Base-by-base conservation (phyloP, 2,113 vertebrate species). In the Phainopepla nitens region DNA sequence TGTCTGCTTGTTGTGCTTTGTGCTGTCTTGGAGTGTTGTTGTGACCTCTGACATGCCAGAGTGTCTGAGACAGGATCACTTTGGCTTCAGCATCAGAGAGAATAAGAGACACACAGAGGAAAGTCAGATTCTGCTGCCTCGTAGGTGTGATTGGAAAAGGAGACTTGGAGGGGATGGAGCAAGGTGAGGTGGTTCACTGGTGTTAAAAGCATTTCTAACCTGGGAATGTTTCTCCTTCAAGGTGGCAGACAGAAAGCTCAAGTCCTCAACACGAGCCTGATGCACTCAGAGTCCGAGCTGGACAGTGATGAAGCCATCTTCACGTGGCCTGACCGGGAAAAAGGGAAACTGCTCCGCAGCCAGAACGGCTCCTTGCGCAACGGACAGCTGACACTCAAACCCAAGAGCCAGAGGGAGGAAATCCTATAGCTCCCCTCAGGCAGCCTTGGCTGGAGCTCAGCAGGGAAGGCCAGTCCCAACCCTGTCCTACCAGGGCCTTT, bases 231-330 rank as follows among this genome's bases (percentile, higher is more conserved):
- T 95, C 61, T 92, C 53, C 39, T 69, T 68, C 60, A 7, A 99
- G 99, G 98, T 2, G 41, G 96, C 80, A 99, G 98, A 20, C 94
- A 98, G 92, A 99, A 99, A 97, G 96, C 98, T 7, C 98, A 98
- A 2, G 85, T 96, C n/a, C 99, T 98, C 79, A 99, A 98, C 89
- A 99, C 99, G 7, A 99, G 99, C 87, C 98, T 99, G 96, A 99
- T 99, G 99, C 99, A 98, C 94, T 99, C 99, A 0, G 99, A 99
- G 96, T 99, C 99, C 0, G 99, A 99, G 64, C 97, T 99, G 98
- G 99, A 99, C 97, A 99, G 99, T 1, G 99, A 99, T 0, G 99
- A 99, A 9, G 99, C 98, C 51, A 98, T 99, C 58, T 98, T 98
- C 94, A 98, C 98, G 0, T 99, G 99, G 99, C 98, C 98, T 11